These are phyloP conservation scores for Callitettix versicolor DNA, from an alignment of 1,140 invertebrate species.

Conservation along the genomic window DNA sequence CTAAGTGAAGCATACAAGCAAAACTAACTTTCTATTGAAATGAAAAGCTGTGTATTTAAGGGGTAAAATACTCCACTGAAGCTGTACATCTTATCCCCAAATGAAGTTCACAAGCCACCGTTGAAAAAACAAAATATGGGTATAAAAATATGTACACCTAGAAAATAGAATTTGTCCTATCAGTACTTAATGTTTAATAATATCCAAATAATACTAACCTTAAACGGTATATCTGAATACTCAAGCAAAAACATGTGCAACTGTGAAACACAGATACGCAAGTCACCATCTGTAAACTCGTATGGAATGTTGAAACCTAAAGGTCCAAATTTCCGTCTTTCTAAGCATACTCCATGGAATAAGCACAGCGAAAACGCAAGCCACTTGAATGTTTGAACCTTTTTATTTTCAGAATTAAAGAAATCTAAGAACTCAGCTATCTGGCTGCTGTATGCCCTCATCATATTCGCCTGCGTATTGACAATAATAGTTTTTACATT, in stretches of 20 bases:
- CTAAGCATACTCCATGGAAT: slow-evolving; percentile 58
- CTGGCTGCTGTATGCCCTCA: slow-evolving; percentile 45
- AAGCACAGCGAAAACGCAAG: slow-evolving; percentile 57
- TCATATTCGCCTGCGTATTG: slow-evolving; percentile 44
- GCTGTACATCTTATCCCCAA: no score
- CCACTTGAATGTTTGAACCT: slow-evolving; percentile 47
- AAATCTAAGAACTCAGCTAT: slow-evolving; percentile 42
- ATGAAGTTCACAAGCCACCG: no score
- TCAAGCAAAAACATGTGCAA: slow-evolving; percentile 54
- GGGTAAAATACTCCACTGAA: no score
- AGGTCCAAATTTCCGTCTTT: slow-evolving; percentile 59
- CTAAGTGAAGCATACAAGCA: no score
- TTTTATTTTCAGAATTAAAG: slow-evolving; percentile 38
- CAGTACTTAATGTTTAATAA: no score
- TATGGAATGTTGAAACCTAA: slow-evolving; percentile 67
- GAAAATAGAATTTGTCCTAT: no score
- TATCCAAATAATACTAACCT: slow-evolving; percentile 42
- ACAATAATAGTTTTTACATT: no score
- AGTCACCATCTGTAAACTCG: slow-evolving; percentile 64
- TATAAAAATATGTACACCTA: no score
- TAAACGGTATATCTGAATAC: slow-evolving; percentile 50
- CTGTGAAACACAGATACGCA: slow-evolving; percentile 59
- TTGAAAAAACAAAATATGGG: no score
- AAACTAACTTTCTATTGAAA: no score
- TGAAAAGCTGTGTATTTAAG: no score